Base-by-base conservation (phyloP, 1,140 invertebrate genomes). In the Zelostemma sp. region DNA sequence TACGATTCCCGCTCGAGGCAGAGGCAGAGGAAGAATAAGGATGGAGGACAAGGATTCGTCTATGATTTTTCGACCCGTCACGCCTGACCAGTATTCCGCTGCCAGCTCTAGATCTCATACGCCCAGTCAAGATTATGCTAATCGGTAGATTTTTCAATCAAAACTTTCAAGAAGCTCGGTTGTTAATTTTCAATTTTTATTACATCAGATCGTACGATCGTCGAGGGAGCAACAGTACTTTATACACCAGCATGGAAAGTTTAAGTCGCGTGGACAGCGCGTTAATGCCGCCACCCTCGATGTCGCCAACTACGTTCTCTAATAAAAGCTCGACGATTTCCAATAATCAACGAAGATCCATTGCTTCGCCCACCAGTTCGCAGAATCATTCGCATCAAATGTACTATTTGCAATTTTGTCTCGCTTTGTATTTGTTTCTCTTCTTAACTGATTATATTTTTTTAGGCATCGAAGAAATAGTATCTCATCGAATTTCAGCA, bases 51-150 rank as follows among this genome's bases (percentile, higher is more conserved):
- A 80, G 33, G 81, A 86, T 54, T 45, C 64, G 43, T 66, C 74
- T 35, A 68, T 69, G 60, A 50, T 78, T 60, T 80, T 82, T 28
- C 82, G 87, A 66, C 84, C 87, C 50, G 76, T 84, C 47, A 88
- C 88, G 25, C 88, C 88, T 28, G 87, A 89, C 70, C 80, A 85
- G 60, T 84, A 79, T 75, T 85, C 84, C 18, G 84, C 81, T 35
- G 75, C 83, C 54, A 86, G 80, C 78, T 83, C 87, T 11, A 77
- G 86, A 72, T 86, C 87, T 35, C 80, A 85, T 50, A 88, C 87
- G n/a, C 87, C 87, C 18, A 85, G 77, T 59, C 82, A 83, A 59
- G 83, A 86, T 48, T 80, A 82, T 21, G 76, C 66, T n/a, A 83
- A 76, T 60, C 75, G 80, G 77, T 84, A 72, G 50, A 53, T 45